phyloP scores from a whole-genome alignment of 2,113 vertebrate genomes.

The Limnothrissa miodon region DNA sequence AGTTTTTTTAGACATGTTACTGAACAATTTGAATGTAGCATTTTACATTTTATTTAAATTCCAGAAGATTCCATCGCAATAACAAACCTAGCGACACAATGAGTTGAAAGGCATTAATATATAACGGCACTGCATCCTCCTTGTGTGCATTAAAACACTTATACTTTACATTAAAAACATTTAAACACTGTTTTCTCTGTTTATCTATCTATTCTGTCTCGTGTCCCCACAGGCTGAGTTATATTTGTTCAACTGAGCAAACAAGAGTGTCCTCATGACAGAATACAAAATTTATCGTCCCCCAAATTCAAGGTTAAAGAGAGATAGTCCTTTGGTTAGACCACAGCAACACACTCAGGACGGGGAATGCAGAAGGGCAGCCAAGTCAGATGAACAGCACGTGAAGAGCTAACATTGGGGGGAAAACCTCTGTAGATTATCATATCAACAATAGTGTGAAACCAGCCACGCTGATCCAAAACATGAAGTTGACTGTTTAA shows the following conservation, averaged over 20 bases:
- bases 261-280: too few relatives aligned
- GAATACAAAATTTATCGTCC: too few relatives aligned
- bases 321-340: not conserved
- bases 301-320: not conserved
- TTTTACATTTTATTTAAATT: not conserved
- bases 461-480: not conserved
- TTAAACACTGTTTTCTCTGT: not conserved
- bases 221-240: not conserved
- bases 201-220: not conserved
- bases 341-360: not conserved
- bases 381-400: not conserved
- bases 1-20: not conserved
- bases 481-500: not conserved
- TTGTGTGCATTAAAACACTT: conserved; percentile 12
- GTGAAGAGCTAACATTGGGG: not conserved
- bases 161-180: too few relatives aligned
- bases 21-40: not conserved
- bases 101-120: not conserved
- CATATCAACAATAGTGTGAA: not conserved
- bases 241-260: not conserved
- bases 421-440: not conserved
- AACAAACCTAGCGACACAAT: not conserved
- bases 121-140: not conserved
- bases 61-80: not conserved
- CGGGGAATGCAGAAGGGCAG: too few relatives aligned